A percentile compares a stretch with the other conserved stretches of the same genome.
phyloP scores from a whole-genome alignment of 2,888 invertebrate genomes.

The Caenorhabditis doughertyi region DNA sequence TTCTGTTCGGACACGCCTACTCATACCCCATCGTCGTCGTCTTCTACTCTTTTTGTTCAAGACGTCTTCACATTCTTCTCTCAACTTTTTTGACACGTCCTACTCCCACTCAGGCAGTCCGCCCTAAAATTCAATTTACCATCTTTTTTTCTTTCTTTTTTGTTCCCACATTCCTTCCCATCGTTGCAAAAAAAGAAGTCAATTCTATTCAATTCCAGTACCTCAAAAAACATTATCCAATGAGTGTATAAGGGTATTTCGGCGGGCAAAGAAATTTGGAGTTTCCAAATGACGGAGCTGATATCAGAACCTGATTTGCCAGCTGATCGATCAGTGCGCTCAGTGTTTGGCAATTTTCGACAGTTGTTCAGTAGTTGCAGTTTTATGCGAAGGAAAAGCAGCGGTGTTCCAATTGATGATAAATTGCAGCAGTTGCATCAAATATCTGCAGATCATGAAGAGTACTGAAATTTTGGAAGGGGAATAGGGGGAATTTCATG shows the following conservation, averaged over 20 bases:
- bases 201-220: slow-evolving; percentile 12
- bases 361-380: slow-evolving; percentile 74
- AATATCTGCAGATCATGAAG: slow-evolving; percentile 25
- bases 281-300: slow-evolving; percentile 33
- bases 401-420: slow-evolving; percentile 48
- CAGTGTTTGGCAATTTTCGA: slow-evolving; percentile 72
- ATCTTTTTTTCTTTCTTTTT: background rate
- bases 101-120: slow-evolving; percentile 29
- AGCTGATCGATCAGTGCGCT: slow-evolving; percentile 64
- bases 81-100: slow-evolving; percentile 25
- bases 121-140: slow-evolving; percentile 33
- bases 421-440: slow-evolving; percentile 20
- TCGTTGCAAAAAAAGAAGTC: background rate
- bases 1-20: slow-evolving; percentile 52
- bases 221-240: background rate
- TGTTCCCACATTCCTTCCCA: background rate
- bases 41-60: slow-evolving; percentile 11
- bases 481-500: background rate
- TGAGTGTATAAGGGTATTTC: slow-evolving; percentile 26
- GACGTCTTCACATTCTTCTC: slow-evolving; percentile 37
- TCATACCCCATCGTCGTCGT: slow-evolving; percentile 15
- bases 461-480: slow-evolving; percentile 22
- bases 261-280: background rate
- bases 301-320: slow-evolving; percentile 19
- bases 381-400: slow-evolving; percentile 72